These are phyloP conservation scores for Protonibea diacanthus DNA, from an alignment of 2,797 vertebrate species.

Conservation along the genomic window DNA sequence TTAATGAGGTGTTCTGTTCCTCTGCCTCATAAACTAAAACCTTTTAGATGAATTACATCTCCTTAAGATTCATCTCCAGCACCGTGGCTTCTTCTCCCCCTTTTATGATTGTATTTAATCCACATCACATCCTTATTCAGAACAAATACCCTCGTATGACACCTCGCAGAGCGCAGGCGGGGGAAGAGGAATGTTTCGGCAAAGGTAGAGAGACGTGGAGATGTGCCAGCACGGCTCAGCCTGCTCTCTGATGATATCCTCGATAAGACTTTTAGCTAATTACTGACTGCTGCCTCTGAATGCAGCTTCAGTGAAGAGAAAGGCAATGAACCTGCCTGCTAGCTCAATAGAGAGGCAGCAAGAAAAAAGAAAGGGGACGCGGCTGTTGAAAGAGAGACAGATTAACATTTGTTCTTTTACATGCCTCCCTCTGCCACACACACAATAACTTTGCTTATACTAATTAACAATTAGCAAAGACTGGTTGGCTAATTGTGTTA, in stretches of 20 bases:
- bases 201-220: constrained; percentile 64
- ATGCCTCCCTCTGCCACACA: constrained; percentile 86
- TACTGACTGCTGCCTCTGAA: constrained; percentile 76
- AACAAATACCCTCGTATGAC: constrained; percentile 76
- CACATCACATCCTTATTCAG: constrained; percentile 78
- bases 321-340: constrained; percentile 78
- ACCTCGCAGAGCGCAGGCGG: constrained; percentile 45
- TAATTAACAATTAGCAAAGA: constrained; percentile 98
- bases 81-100: constrained; percentile 58
- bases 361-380: constrained; percentile 73
- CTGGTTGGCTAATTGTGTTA: constrained; percentile 97
- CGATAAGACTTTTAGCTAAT: constrained; percentile 82
- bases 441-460: constrained; percentile 92
- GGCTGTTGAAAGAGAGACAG: constrained; percentile 85
- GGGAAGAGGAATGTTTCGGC: constrained; percentile 56
- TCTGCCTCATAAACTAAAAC: constrained; percentile 79
- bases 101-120: constrained; percentile 81
- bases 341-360: constrained; percentile 73
- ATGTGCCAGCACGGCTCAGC: constrained; percentile 69
- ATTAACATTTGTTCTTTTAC: constrained; percentile 90
- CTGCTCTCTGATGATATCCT: constrained; percentile 72
- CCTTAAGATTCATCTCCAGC: constrained; percentile 77
- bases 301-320: constrained; percentile 63
- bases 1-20: constrained; percentile 75
- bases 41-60: constrained; percentile 82